phyloP scores from a whole-genome alignment of 2,888 invertebrate species.

The Uropetala carovei region DNA sequence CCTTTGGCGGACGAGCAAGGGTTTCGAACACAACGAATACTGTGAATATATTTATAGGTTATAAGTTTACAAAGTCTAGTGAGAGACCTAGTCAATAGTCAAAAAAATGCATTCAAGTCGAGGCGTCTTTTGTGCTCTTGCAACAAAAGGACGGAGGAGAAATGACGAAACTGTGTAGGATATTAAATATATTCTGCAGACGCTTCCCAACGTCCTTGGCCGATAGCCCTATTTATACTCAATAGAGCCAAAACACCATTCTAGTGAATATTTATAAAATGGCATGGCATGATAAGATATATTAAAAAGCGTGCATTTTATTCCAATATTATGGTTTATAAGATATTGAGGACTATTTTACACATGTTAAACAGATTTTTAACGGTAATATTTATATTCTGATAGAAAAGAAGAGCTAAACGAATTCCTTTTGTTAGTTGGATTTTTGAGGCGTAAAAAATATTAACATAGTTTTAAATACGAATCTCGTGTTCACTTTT shows the following conservation, averaged over 20 bases:
- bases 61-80: constrained; percentile 57
- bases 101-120: constrained; percentile 29
- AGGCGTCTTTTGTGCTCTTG: constrained; percentile 10
- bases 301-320: constrained; percentile 38
- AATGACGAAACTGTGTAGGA: not conserved
- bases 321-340: constrained; percentile 58
- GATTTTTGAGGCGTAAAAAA: constrained; percentile 53
- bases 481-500: constrained; percentile 41
- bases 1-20: constrained; percentile 20
- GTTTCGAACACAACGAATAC: constrained; percentile 61
- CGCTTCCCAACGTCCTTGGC: constrained; percentile 31
- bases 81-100: constrained; percentile 44
- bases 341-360: constrained; percentile 56
- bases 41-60: constrained; percentile 58
- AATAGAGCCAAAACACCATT: constrained; percentile 41
- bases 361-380: constrained; percentile 59
- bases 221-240: constrained; percentile 20
- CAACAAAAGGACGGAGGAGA: constrained; percentile 8
- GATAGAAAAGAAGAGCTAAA: constrained; percentile 38
- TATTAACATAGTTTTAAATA: constrained; percentile 8
- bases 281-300: not conserved
- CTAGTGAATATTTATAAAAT: constrained; percentile 38
- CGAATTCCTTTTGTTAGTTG: constrained; percentile 55
- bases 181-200: not conserved
- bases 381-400: constrained; percentile 57